Evolutionary conservation across 2,888 invertebrate species (phyloP).

Genomic region (Cryptops parisi): DNA sequence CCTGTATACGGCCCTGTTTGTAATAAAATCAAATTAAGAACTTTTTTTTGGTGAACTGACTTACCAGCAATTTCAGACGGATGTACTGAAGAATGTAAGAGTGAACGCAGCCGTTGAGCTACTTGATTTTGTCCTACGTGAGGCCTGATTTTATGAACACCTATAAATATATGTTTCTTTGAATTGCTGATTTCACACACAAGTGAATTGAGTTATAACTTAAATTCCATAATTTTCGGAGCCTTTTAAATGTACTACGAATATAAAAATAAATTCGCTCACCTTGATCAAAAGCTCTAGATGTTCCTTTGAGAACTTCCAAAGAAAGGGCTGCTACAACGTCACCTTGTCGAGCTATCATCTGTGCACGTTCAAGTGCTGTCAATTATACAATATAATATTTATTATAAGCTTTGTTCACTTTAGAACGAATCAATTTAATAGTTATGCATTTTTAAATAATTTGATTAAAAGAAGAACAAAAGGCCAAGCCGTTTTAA

Average conservation of each 20-base stretch:
- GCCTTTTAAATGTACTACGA: neutral
- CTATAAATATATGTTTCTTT: slow-evolving; percentile 31
- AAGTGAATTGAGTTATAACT: neutral
- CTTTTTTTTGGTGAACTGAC: neutral
- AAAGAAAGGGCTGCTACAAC: slow-evolving; percentile 47
- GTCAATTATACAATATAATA: neutral
- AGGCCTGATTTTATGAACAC: slow-evolving; percentile 45
- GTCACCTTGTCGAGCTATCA: slow-evolving; percentile 46
- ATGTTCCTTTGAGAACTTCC: slow-evolving; percentile 50
- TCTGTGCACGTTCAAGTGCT: slow-evolving; percentile 44
- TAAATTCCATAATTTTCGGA: neutral
- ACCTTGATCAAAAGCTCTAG: slow-evolving; percentile 46
- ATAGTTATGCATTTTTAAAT: too few relatives aligned
- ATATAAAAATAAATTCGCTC: slow-evolving; percentile 19
- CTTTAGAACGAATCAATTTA: too few relatives aligned
- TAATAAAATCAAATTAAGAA: too few relatives aligned
- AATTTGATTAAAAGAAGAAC: too few relatives aligned
- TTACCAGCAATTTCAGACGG: slow-evolving; percentile 48
- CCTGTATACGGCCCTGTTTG: too few relatives aligned
- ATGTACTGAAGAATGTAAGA: slow-evolving; percentile 45
- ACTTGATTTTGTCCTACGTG: slow-evolving; percentile 47
- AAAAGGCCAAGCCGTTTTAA: too few relatives aligned
- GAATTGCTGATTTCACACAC: too few relatives aligned
- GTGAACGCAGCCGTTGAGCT: slow-evolving; percentile 42
- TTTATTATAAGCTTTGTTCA: too few relatives aligned